Evolutionary conservation across 2,797 vertebrate genomes (phyloP), one percentile per base, ranked within the genome.

Genomic region (Pangasius macronema): DNA sequence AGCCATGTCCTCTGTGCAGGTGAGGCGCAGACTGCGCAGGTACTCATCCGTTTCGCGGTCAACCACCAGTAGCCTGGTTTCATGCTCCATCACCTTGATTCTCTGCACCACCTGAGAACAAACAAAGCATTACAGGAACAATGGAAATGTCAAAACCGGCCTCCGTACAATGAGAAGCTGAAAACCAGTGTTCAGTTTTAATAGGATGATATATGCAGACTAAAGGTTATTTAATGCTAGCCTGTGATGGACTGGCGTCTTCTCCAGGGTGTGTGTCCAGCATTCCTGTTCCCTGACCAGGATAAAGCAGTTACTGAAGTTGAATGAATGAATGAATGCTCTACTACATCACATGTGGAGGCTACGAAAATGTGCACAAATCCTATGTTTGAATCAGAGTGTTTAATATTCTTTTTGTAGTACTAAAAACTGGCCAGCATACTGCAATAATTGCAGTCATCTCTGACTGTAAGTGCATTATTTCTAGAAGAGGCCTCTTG

Each of bases 41-140:
- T 95, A 96, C 88, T 99, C 98, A 0, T 99, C 95, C 0, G 98
- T 97, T 91, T 99, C 97, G 24, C 96, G 95, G 92, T 99, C 97
- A 87, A 99, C 97, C 91, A 99, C 98, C 57, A 99, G 95, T 92
- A 99, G 82, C 76, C 94, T 93, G 0, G 98, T 99, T 95, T 98
- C 97, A 0, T 95, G 88, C 87, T 97, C 97, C 89, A 99, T 72
- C 0, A 96, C 96, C 89, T 99, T 99, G 95, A 99, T 99, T 82
- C 98, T 94, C 93, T 99, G 98, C 0, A 99, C 98, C 0, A 99
- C 98, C 98, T 99, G 95, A 86, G 70, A 16, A 80, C 0, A 30
- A 30, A 46, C 22, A 70, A 68, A 49, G 0, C 27, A 13, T 63
- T 57, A 0, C 9, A 20, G 5, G 49, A 36, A 46, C 2, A 24